Base-by-base conservation (phyloP, 2,797 vertebrate genomes). In the Melanotaenia nigrans region DNA sequence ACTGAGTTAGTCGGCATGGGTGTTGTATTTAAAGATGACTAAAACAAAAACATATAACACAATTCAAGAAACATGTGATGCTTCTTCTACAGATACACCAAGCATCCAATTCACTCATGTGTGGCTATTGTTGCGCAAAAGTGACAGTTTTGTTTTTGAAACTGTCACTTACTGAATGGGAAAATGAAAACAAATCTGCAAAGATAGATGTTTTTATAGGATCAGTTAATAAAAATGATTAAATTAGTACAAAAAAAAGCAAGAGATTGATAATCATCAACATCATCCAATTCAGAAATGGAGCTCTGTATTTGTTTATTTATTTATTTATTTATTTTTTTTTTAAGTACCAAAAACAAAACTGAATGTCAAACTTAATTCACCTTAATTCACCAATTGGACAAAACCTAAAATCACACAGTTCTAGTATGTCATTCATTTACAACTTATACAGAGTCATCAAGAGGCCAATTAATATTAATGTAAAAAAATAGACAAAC, bases 11-110 rank as follows among this genome's bases (percentile, higher is more conserved):
- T 8, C 13, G n/a, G 30, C 58, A 30, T 54, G 62, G 71, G 75
- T 40, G 71, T 77, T 79, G 53, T 59, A 71, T 58, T 22, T 61
- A 28, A 71, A 67, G 8, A 38, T 25, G 28, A 40, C 67, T 65
- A 30, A 61, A 82, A 73, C 11, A 12, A 60, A 70, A 85, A 71
- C 45, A 73, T 10, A 59, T 24, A 32, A 63, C 32, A 32, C 3
- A 13, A 47, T 60, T 61, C 60, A 55, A 30, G 49, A 76, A 56
- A 63, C 51, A 67, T 56, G 51, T 60, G 61, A 30, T 57, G 55
- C 18, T 56, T 56, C 35, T 62, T 10, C 33, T 49, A 36, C 35
- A 22, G 32, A 60, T 49, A 57, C 62, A 55, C 25, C 16, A 30
- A 55, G 54, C 54, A 18, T 28, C 13, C 25, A 28, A 16, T 8